Evolutionary conservation across 2,113 vertebrate species (phyloP).

Genomic region (cattle (Bos taurus)): ARS-UCD2.0 NC_037343.1:65645501-65646000

Average conservation of each 20-base stretch:
- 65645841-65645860: neutral
- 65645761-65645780: neutral
- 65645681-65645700: neutral
- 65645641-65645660: neutral
- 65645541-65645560: neutral
- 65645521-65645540: neutral
- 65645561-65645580: neutral
- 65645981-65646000: neutral
- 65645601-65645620: neutral
- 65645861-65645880: neutral
- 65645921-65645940: neutral
- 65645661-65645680: neutral
- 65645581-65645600: neutral
- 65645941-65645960: neutral
- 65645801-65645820: neutral
- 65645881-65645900: neutral
- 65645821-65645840: neutral
- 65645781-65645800: neutral
- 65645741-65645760: neutral
- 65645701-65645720: neutral
- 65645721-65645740: neutral
- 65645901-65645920: neutral
- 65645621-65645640: neutral
- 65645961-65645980: neutral
- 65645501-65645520: slow-evolving; percentile 2